Conservation (phyloP, 1,140 invertebrate species). For the Bombyx mori region ASM3026992v2 NC_085111.1:5298001-5298500, state of each 20-base stretch:
- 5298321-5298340: slow-evolving; percentile 45
- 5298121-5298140: too few relatives aligned
- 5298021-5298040: too few relatives aligned
- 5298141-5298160: too few relatives aligned
- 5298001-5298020: too few relatives aligned
- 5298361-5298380: slow-evolving; percentile 41
- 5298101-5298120: too few relatives aligned
- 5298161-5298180: too few relatives aligned
- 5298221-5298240: not conserved
- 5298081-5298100: too few relatives aligned
- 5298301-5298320: slow-evolving; percentile 58
- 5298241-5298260: not conserved
- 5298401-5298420: slow-evolving; percentile 46
- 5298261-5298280: slow-evolving; percentile 1
- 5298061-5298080: too few relatives aligned
- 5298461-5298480: slow-evolving; percentile 36
- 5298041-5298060: too few relatives aligned
- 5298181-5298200: too few relatives aligned
- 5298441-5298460: slow-evolving; percentile 45
- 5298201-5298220: too few relatives aligned
- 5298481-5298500: not conserved
- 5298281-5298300: slow-evolving; percentile 48
- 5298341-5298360: slow-evolving; percentile 33
- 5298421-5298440: slow-evolving; percentile 52
- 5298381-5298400: slow-evolving; percentile 32